Evolutionary conservation across 2,797 vertebrate species (phyloP).

Genomic region (Rhinoraja longicauda): DNA sequence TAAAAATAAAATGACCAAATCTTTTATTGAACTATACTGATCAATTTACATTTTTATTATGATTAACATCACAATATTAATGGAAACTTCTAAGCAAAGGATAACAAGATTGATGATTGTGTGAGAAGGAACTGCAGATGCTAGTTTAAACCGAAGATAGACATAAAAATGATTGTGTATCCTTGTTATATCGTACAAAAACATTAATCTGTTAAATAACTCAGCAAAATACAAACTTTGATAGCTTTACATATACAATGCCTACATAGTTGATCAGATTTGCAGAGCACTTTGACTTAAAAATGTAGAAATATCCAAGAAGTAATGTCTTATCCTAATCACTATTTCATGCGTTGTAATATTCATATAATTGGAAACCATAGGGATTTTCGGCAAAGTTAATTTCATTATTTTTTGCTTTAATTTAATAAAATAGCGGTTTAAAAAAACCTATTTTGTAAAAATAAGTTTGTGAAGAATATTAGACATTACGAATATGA

Average conservation of each 20-base stretch:
- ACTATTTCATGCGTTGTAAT: neutral
- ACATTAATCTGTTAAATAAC: neutral
- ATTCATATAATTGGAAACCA: neutral
- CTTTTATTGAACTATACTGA: neutral
- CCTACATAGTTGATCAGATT: neutral
- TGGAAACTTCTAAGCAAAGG: neutral
- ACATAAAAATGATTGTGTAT: neutral
- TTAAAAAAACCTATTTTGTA: neutral
- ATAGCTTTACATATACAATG: neutral
- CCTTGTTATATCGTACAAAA: neutral
- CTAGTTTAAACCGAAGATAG: no score
- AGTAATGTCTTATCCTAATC: neutral
- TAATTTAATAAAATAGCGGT: neutral
- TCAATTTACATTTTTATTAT: neutral
- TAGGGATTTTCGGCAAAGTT: neutral
- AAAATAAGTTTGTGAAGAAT: neutral
- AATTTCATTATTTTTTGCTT: neutral
- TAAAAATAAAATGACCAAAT: slow-evolving; percentile 18
- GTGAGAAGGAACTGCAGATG: neutral
- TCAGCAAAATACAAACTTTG: neutral
- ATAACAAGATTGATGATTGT: neutral
- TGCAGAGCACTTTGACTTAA: neutral
- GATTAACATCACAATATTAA: neutral
- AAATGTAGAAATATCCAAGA: neutral
- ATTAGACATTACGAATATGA: neutral